These are phyloP conservation scores for Ormyrus pomaceus DNA, from an alignment of 2,888 invertebrate genomes.

Conservation along the genomic window DNA sequence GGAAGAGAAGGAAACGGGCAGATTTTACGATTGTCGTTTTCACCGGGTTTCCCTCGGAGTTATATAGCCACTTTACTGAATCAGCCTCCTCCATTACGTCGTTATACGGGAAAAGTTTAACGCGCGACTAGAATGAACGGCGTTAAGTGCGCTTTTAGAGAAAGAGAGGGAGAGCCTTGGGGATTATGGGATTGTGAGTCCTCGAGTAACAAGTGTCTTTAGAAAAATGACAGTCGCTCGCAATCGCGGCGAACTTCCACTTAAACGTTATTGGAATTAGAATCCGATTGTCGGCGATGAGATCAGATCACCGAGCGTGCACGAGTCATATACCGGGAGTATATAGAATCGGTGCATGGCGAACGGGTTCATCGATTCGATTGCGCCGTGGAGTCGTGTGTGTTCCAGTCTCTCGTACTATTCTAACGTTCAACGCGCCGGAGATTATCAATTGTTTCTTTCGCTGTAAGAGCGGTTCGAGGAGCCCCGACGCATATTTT, in stretches of 20 bases:
- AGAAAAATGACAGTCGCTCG: conserved; percentile 7
- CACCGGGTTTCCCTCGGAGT: conserved; percentile 3
- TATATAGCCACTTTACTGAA: neutral
- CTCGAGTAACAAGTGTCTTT: conserved; percentile 14
- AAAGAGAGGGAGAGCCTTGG: neutral
- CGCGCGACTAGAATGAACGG: neutral
- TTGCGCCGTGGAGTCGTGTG: neutral
- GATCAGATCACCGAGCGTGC: conserved; percentile 15
- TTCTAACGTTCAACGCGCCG: neutral
- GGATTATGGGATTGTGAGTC: neutral
- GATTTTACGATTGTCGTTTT: conserved; percentile 14
- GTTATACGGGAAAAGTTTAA: too few species aligned
- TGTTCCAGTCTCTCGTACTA: too few species aligned
- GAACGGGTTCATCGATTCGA: conserved; percentile 34
- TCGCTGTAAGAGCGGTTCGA: neutral
- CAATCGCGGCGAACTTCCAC: too few species aligned
- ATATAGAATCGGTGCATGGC: neutral
- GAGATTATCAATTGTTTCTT: conserved; percentile 37
- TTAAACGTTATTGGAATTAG: too few species aligned
- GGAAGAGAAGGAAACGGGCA: too few species aligned
- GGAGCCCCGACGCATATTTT: neutral
- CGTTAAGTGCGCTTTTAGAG: conserved; percentile 15
- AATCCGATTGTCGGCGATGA: conserved; percentile 1
- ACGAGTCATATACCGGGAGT: neutral
- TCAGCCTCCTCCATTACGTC: too few species aligned